phyloP scores from a whole-genome alignment of 2,888 invertebrate species.

The Cephus sareptanus region DNA sequence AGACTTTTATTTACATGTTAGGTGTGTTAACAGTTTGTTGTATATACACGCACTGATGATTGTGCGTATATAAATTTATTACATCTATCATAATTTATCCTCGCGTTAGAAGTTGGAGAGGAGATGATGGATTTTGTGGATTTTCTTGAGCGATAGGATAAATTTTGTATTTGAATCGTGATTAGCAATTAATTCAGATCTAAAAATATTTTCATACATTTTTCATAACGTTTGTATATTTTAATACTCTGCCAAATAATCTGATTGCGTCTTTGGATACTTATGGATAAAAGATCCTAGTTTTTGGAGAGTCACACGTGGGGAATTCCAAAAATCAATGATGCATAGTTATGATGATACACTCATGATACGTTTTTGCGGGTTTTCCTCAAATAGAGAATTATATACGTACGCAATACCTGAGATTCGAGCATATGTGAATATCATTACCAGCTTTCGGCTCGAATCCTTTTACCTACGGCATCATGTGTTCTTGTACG shows the following conservation, averaged over 20 bases:
- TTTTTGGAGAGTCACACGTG: neutral
- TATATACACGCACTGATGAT: neutral
- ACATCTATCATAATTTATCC: conserved; percentile 3
- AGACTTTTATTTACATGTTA: conserved; percentile 4
- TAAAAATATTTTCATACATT: too few relatives aligned
- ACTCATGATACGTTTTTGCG: neutral
- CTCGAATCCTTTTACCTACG: neutral
- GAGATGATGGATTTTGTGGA: too few relatives aligned
- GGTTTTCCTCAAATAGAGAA: neutral
- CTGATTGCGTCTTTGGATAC: neutral
- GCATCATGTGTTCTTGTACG: neutral
- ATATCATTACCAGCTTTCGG: too few relatives aligned
- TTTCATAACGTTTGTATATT: too few relatives aligned
- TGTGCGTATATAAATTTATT: conserved; percentile 6
- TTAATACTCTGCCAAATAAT: too few relatives aligned
- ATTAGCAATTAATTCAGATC: too few relatives aligned
- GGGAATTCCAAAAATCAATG: neutral
- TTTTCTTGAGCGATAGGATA: too few relatives aligned
- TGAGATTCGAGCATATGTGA: neutral
- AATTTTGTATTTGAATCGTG: too few relatives aligned
- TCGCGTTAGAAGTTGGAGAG: neutral
- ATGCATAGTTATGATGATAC: neutral
- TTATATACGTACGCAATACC: neutral
- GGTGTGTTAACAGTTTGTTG: neutral
- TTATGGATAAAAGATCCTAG: neutral